Percentiles rank a stretch among this genome's conserved stretches.
These are phyloP conservation scores for roundworm (Caenorhabditis elegans) DNA, from an alignment of 1,140 invertebrate genomes.

Conservation along the genomic window WBcel235 BX284605.5:8602501-8603000, in stretches of 20 bases:
- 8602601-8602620: conserved; percentile 26
- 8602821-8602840: conserved; percentile 10
- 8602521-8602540: too few species aligned
- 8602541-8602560: too few species aligned
- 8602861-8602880: too few species aligned
- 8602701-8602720: neutral
- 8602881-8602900: too few species aligned
- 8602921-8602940: neutral
- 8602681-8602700: neutral
- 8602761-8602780: neutral
- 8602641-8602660: neutral
- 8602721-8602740: conserved; percentile 14
- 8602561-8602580: too few species aligned
- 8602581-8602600: conserved; percentile 8
- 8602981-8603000: too few species aligned
- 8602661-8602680: neutral
- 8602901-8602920: conserved; percentile 2
- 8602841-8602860: too few species aligned
- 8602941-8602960: too few species aligned
- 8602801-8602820: neutral
- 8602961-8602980: neutral
- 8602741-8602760: neutral
- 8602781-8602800: neutral
- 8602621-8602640: conserved; percentile 20
- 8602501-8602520: too few species aligned